Evolutionary conservation across 2,113 vertebrate genomes (phyloP).

Genomic region (Zeus faber): DNA sequence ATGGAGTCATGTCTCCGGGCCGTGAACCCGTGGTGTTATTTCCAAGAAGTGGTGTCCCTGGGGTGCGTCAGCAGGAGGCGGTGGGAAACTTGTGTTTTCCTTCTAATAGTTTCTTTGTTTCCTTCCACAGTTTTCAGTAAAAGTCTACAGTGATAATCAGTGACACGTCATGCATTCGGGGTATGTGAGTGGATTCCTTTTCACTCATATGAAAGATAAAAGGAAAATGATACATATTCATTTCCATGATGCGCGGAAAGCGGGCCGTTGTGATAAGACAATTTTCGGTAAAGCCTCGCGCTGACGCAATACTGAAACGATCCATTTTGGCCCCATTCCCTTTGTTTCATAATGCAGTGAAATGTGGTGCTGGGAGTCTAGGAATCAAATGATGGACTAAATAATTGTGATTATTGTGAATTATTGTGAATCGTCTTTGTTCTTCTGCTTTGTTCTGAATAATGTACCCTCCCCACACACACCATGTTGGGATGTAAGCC

Average conservation of each 20-base stretch:
- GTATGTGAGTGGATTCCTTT: no score
- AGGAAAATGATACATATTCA: no score
- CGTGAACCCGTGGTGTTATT: conserved; percentile 4
- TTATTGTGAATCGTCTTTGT: conserved; percentile 6
- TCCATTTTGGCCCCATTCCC: conserved; percentile 11
- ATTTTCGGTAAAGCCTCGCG: no score
- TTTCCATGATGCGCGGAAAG: no score
- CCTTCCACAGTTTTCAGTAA: conserved; percentile 53
- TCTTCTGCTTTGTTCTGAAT: no score
- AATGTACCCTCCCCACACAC: no score
- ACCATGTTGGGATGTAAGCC: no score
- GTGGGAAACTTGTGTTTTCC: conserved; percentile 64
- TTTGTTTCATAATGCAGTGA: conserved; percentile 12
- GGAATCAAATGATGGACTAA: conserved; percentile 20
- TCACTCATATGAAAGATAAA: no score
- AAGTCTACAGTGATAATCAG: conserved; percentile 65
- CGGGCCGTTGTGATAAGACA: no score
- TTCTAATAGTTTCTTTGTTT: conserved; percentile 64
- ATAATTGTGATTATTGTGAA: conserved; percentile 8
- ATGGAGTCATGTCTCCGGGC: no score
- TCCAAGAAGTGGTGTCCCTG: conserved; percentile 56
- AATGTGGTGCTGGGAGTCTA: conserved; percentile 25
- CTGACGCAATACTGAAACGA: conserved; percentile 16
- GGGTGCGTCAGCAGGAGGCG: conserved; percentile 35
- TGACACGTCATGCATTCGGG: no score